Percentiles rank a stretch among this genome's conserved stretches.
phyloP scores from a whole-genome alignment of 1,140 invertebrate species.

The Scaptomyza graminum region DNA sequence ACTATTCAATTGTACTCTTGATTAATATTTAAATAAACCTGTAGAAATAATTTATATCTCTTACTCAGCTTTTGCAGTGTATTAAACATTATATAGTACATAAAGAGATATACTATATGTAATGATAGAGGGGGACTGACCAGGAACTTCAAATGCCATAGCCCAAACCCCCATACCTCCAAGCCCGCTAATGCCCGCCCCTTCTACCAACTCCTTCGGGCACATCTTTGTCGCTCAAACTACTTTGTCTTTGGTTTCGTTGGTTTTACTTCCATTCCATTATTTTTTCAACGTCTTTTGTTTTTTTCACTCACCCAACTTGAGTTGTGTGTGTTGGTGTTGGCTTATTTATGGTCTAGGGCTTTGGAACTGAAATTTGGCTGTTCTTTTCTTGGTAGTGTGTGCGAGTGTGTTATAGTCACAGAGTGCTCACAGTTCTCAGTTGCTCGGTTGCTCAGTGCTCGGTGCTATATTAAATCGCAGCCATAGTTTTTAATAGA shows the following conservation, averaged over 20 bases:
- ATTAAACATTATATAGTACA: conserved; percentile 24
- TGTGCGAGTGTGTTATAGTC: conserved; percentile 2
- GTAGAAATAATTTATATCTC: no score
- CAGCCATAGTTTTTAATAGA: conserved; percentile 76
- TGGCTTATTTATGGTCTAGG: conserved; percentile 67
- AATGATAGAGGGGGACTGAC: conserved; percentile 14
- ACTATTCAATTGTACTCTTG: no score
- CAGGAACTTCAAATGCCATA: conserved; percentile 8
- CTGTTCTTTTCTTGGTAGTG: conserved; percentile 3
- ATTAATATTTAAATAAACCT: no score
- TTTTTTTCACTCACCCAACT: conserved; percentile 7
- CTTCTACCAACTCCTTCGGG: not conserved
- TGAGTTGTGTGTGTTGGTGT: conserved; percentile 31
- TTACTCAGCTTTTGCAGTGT: conserved; percentile 20
- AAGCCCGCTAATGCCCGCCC: not conserved
- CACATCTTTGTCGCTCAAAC: conserved; percentile 41
- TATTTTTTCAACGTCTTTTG: not conserved
- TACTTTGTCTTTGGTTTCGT: conserved; percentile 40
- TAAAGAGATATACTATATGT: conserved; percentile 13
- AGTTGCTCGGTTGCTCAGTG: conserved; percentile 1
- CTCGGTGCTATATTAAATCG: conserved; percentile 69
- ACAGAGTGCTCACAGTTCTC: conserved; percentile 13
- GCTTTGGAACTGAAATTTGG: conserved; percentile 51
- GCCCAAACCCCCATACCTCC: not conserved
- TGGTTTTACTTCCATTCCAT: not conserved